Evolutionary conservation across 1,140 invertebrate genomes (phyloP).

Genomic region (Holcopasites calliopsidis): DNA sequence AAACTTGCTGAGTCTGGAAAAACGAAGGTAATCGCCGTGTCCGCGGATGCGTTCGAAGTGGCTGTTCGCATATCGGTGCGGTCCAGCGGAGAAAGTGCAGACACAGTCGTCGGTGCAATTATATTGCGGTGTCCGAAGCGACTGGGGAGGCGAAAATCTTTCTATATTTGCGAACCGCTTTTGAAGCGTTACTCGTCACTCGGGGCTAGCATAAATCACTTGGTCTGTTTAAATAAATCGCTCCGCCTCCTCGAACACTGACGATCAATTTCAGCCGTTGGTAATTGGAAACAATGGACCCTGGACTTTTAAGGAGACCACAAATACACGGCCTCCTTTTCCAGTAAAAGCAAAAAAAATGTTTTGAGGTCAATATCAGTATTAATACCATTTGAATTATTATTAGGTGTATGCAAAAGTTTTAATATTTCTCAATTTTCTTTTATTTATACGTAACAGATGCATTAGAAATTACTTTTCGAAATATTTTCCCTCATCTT

Average conservation of each 20-base stretch:
- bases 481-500: too few species aligned
- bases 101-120: conserved; percentile 24
- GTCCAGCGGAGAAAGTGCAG: conserved; percentile 29
- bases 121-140: not conserved
- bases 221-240: not conserved
- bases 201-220: not conserved
- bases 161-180: not conserved
- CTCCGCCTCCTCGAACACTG: not conserved
- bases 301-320: not conserved
- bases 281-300: not conserved
- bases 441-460: too few species aligned
- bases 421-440: too few species aligned
- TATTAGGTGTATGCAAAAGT: too few species aligned
- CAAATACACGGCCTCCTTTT: not conserved
- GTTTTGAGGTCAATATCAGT: too few species aligned
- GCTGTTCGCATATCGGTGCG: not conserved
- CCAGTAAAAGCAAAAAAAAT: too few species aligned
- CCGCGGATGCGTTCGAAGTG: not conserved
- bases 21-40: not conserved
- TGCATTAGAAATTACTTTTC: too few species aligned
- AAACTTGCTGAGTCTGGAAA: not conserved
- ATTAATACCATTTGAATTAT: too few species aligned
- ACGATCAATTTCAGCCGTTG: not conserved
- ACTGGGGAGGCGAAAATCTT: not conserved
- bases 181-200: not conserved